Conservation (phyloP, 2,797 vertebrate species). For the Poeciliopsis paucimaculata region DNA sequence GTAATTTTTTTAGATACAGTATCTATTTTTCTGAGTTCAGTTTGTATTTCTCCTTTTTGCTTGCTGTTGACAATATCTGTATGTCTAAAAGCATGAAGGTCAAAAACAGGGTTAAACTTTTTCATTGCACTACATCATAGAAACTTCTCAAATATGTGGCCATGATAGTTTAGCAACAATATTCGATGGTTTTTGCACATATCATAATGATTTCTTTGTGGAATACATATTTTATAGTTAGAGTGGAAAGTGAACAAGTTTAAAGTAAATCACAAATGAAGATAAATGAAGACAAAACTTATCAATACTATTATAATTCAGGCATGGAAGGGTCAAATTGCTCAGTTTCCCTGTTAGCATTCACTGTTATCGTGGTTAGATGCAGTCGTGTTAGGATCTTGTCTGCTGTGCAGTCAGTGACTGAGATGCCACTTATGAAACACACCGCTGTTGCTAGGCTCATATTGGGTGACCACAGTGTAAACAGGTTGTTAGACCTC, state of each 20-base stretch:
- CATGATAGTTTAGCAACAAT: not conserved
- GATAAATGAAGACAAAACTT: not conserved
- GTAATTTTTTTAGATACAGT: too few species aligned
- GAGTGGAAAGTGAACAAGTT: not conserved
- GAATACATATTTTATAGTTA: not conserved
- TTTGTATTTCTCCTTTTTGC: not conserved
- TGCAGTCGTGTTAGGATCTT: constrained; percentile 43
- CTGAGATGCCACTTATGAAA: constrained; percentile 25
- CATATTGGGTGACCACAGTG: constrained; percentile 43
- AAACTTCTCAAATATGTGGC: not conserved
- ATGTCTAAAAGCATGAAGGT: not conserved
- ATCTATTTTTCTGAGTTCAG: not conserved
- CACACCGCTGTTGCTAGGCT: constrained; percentile 26
- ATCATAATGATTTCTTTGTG: not conserved
- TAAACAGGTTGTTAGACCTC: constrained; percentile 50
- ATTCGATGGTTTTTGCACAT: not conserved
- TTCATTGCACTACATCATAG: not conserved
- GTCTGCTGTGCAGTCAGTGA: constrained; percentile 27
- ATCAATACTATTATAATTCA: not conserved
- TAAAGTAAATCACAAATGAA: not conserved
- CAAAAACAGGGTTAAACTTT: not conserved
- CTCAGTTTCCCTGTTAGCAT: constrained; percentile 15
- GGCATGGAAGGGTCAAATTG: not conserved
- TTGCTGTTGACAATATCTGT: not conserved
- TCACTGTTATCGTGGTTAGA: constrained; percentile 19